A percentile compares a stretch with the other conserved stretches of the same genome.
phyloP scores from a whole-genome alignment of 2,113 vertebrate genomes.

The Smithornis capensis region DNA sequence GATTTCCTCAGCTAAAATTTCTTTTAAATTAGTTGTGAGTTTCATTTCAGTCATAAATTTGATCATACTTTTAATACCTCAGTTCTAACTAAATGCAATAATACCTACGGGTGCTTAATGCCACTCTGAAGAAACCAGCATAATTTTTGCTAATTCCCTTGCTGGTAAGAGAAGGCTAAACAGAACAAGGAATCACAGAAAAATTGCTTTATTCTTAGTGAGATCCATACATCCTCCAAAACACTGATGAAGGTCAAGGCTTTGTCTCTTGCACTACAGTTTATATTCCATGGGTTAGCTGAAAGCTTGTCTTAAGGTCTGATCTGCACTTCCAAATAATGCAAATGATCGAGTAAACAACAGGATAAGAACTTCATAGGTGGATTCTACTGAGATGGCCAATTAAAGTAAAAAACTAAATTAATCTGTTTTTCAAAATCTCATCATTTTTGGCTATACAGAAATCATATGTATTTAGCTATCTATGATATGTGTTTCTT shows the following conservation, averaged over 20 bases:
- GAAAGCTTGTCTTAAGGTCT: neutral
- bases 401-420: neutral
- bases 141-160: neutral
- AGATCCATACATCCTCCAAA: neutral
- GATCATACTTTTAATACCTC: neutral
- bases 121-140: neutral
- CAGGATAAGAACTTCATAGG: neutral
- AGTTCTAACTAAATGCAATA: neutral
- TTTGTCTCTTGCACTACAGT: neutral
- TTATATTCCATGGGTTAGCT: neutral
- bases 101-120: neutral
- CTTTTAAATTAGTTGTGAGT: neutral
- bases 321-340: neutral
- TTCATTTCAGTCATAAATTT: neutral
- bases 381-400: neutral
- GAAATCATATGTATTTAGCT: neutral
- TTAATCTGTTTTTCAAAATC: neutral
- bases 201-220: neutral
- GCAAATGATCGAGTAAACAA: neutral
- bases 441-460: neutral
- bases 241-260: neutral
- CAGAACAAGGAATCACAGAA: neutral
- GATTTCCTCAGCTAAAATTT: neutral
- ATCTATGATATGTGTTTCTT: neutral
- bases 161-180: neutral